Conservation (phyloP, 2,113 vertebrate genomes). For the Rhinogobius similis region DNA sequence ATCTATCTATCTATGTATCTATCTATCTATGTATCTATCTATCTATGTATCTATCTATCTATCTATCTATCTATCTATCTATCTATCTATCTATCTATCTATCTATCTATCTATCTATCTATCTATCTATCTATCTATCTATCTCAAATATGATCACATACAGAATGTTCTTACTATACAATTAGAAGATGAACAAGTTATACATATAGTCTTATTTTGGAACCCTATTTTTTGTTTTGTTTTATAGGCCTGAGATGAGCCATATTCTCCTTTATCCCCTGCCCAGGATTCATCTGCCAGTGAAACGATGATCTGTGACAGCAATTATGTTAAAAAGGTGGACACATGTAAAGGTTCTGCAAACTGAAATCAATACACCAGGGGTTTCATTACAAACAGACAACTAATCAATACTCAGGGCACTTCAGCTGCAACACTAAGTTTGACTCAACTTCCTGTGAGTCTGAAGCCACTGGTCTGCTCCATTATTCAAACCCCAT, state of each 20-base stretch:
- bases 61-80: conserved; percentile 50
- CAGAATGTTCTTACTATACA: too few relatives aligned
- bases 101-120: conserved; percentile 31
- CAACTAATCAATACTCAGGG: conserved; percentile 71
- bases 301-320: conserved; percentile 74
- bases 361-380: conserved; percentile 76
- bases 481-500: conserved; percentile 68
- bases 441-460: conserved; percentile 76
- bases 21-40: background rate
- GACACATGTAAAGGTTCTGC: conserved; percentile 77
- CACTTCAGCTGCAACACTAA: conserved; percentile 63
- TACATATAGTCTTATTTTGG: too few relatives aligned
- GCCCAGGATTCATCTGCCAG: conserved; percentile 67
- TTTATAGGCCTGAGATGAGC: conserved; percentile 28
- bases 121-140: conserved; percentile 36
- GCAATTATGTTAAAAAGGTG: conserved; percentile 79
- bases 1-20: too few relatives aligned
- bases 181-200: too few relatives aligned
- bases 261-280: conserved; percentile 56
- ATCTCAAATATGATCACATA: too few relatives aligned
- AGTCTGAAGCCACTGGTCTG: conserved; percentile 57
- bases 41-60: conserved; percentile 46
- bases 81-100: conserved; percentile 46
- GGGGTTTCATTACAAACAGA: conserved; percentile 76
- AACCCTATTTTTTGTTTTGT: conserved; percentile 37